Conservation (phyloP, 1,140 invertebrate genomes). For the Laupala kohalensis region DNA sequence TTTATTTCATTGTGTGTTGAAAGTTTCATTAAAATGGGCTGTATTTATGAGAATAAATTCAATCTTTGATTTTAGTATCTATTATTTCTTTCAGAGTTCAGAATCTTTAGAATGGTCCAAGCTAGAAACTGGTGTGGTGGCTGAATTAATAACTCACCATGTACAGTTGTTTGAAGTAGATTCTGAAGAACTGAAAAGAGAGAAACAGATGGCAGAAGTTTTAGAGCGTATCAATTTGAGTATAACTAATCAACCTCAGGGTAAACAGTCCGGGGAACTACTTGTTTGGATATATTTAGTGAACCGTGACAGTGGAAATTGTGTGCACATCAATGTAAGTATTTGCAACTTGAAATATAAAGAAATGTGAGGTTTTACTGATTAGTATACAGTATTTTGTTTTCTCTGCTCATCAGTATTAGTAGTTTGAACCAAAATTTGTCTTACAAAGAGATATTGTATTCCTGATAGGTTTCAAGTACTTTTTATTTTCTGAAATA, state of each 20-base stretch:
- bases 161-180: conserved; percentile 44
- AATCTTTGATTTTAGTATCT: too few species aligned
- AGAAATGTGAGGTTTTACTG: too few species aligned
- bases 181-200: conserved; percentile 42
- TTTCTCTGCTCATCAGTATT: too few species aligned
- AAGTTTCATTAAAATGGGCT: too few species aligned
- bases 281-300: conserved; percentile 63
- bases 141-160: conserved; percentile 51
- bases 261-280: conserved; percentile 61
- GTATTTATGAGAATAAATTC: too few species aligned
- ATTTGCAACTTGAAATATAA: too few species aligned
- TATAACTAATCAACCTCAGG: conserved; percentile 30
- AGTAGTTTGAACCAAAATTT: too few species aligned
- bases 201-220: conserved; percentile 54
- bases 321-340: conserved; percentile 47
- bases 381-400: too few species aligned
- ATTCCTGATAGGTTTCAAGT: too few species aligned
- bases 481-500: background rate
- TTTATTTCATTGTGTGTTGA: too few species aligned
- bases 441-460: too few species aligned
- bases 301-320: conserved; percentile 36
- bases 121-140: conserved; percentile 48
- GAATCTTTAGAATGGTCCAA: conserved; percentile 40
- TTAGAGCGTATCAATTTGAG: conserved; percentile 51
- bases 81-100: conserved; percentile 12